A percentile compares a stretch with the other conserved stretches of the same genome.
These are phyloP conservation scores for Amazona finschi DNA, from an alignment of 2,797 vertebrate genomes.

Conservation along the genomic window DNA sequence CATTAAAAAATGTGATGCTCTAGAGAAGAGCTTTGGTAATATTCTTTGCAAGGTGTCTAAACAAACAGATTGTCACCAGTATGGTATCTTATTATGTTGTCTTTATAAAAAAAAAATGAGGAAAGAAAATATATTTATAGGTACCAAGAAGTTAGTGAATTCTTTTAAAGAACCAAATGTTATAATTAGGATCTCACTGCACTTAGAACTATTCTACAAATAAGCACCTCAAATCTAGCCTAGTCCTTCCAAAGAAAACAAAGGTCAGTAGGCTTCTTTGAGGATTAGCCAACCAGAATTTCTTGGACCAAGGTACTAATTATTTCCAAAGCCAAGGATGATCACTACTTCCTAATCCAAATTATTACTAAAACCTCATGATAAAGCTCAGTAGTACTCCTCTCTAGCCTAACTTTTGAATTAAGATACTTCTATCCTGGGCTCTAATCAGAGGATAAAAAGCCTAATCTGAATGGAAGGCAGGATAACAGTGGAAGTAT, in stretches of 20 bases:
- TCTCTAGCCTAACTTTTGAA: constrained; percentile 4
- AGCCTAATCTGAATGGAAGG: neutral
- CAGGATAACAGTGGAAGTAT: neutral
- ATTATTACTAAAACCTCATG: constrained; percentile 25
- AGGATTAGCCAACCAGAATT: constrained; percentile 51
- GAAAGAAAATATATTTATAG: constrained; percentile 49
- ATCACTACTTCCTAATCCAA: neutral
- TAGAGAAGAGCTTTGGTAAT: constrained; percentile 6
- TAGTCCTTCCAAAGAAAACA: constrained; percentile 69
- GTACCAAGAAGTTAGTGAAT: constrained; percentile 41
- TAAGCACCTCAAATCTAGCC: constrained; percentile 51
- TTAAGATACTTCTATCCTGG: neutral
- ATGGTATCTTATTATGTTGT: neutral
- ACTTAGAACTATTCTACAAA: constrained; percentile 53
- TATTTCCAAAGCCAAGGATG: constrained; percentile 37
- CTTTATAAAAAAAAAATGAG: constrained; percentile 27
- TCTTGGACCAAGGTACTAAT: constrained; percentile 48
- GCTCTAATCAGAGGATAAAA: neutral
- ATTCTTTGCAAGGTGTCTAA: neutral
- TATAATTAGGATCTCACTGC: constrained; percentile 50
- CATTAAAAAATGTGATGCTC: constrained; percentile 5
- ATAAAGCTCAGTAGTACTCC: neutral
- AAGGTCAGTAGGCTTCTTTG: constrained; percentile 31
- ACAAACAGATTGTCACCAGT: neutral
- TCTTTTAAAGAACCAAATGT: constrained; percentile 40